Evolutionary conservation across 2,113 vertebrate genomes (phyloP).

Genomic region (Coptodon rendalli): DNA sequence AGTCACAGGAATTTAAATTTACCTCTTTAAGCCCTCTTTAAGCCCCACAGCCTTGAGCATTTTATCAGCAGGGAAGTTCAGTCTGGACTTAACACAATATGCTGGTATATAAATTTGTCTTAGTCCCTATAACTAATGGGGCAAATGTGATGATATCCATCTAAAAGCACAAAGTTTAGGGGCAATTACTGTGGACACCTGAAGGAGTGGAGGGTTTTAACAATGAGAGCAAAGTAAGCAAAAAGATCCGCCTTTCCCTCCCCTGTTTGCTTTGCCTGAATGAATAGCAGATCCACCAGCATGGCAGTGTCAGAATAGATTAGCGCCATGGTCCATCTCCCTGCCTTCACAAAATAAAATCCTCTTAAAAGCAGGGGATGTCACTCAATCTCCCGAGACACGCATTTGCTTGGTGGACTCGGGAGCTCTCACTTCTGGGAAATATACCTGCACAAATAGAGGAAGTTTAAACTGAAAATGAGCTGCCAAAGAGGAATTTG

Average conservation of each 20-base stretch:
- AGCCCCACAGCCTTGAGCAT: background rate
- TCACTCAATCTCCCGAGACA: conserved; percentile 63
- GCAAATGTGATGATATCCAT: conserved; percentile 9
- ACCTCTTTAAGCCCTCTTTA: conserved; percentile 18
- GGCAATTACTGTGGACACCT: conserved; percentile 1
- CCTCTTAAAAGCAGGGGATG: conserved; percentile 61
- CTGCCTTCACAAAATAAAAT: conserved; percentile 60
- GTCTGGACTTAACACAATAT: background rate
- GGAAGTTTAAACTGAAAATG: conserved; percentile 33
- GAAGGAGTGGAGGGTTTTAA: conserved; percentile 7
- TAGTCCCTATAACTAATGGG: background rate
- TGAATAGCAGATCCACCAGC: conserved; percentile 57
- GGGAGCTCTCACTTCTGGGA: conserved; percentile 36
- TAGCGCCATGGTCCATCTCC: conserved; percentile 61
- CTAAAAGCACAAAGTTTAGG: conserved; percentile 2
- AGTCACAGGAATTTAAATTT: conserved; percentile 45
- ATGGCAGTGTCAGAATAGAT: conserved; percentile 66
- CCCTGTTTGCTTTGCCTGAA: conserved; percentile 58
- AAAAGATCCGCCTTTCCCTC: conserved; percentile 11
- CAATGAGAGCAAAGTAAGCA: conserved; percentile 39
- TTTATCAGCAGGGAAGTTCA: conserved; percentile 38
- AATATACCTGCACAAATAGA: conserved; percentile 54
- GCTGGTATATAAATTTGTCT: background rate
- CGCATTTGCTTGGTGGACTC: conserved; percentile 48
- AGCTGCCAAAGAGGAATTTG: conserved; percentile 17